These are phyloP conservation scores for Prionchulus punctatus DNA, from an alignment of 2,888 invertebrate species.

Conservation along the genomic window DNA sequence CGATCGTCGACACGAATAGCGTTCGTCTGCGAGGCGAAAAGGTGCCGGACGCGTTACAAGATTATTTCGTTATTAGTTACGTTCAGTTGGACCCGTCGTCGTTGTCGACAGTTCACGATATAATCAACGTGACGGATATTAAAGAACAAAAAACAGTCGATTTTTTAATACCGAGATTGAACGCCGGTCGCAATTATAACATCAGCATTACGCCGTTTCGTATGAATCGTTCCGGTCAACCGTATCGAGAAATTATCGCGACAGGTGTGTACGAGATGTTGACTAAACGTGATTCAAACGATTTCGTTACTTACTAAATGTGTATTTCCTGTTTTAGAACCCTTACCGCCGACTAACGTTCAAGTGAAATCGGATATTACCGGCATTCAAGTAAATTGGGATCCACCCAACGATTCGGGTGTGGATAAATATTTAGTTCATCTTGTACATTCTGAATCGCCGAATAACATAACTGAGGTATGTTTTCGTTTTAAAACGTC, in stretches of 20 bases:
- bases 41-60: neutral
- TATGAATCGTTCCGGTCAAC: neutral
- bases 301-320: too few relatives aligned
- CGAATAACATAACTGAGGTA: too few relatives aligned
- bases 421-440: neutral
- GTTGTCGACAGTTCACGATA: neutral
- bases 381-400: neutral
- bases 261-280: too few relatives aligned
- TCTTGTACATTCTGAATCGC: too few relatives aligned
- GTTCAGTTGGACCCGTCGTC: neutral
- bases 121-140: constrained; percentile 1
- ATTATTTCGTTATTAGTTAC: neutral
- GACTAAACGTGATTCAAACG: too few relatives aligned
- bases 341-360: neutral
- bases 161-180: neutral
- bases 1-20: neutral
- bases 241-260: neutral
- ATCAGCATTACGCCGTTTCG: neutral
- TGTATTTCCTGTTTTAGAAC: neutral
- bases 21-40: neutral
- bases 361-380: neutral
- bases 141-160: neutral
- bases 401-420: neutral
- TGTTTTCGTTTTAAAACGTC: too few relatives aligned
- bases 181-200: neutral